Conservation (phyloP, 23 tunicate genomes). For the Pegea sp. region DNA sequence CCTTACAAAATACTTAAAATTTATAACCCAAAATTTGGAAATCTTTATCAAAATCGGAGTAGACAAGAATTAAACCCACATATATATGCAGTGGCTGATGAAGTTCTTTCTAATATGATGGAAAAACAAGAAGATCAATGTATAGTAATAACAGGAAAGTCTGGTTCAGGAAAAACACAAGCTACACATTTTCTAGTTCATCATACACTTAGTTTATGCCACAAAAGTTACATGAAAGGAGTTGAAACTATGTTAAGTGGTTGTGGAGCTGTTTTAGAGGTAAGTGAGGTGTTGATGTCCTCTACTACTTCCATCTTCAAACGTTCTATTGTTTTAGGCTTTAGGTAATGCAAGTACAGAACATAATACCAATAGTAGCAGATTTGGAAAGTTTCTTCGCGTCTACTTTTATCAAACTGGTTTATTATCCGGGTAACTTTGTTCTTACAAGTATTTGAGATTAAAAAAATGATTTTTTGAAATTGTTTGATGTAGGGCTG, state of each 20-base stretch:
- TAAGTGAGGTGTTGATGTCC: too few species aligned
- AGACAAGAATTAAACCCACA: slow-evolving; percentile 38
- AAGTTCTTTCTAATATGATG: slow-evolving; percentile 37
- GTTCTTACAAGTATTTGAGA: neutral
- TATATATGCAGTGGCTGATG: slow-evolving; percentile 52
- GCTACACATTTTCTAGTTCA: slow-evolving; percentile 49
- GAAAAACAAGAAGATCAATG: slow-evolving; percentile 23
- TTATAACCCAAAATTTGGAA: slow-evolving; percentile 35
- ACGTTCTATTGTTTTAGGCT: slow-evolving; percentile 15
- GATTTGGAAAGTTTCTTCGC: slow-evolving; percentile 80
- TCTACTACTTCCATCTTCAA: too few species aligned
- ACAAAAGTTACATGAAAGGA: slow-evolving; percentile 44
- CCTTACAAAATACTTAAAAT: slow-evolving; percentile 39
- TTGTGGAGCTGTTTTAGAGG: slow-evolving; percentile 50
- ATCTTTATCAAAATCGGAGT: slow-evolving; percentile 30
- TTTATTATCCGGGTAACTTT: slow-evolving; percentile 29
- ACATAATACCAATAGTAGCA: slow-evolving; percentile 80
- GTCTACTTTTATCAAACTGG: slow-evolving; percentile 52
- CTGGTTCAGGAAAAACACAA: slow-evolving; percentile 65
- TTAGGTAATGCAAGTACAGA: slow-evolving; percentile 89
- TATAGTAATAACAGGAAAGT: slow-evolving; percentile 50
- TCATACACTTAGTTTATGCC: slow-evolving; percentile 36
- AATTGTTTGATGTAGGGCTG: too few species aligned
- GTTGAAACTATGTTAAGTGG: slow-evolving; percentile 49
- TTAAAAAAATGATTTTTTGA: too few species aligned